Base-by-base conservation (phyloP, 2,797 vertebrate species). In the Crenuchus spilurus region DNA sequence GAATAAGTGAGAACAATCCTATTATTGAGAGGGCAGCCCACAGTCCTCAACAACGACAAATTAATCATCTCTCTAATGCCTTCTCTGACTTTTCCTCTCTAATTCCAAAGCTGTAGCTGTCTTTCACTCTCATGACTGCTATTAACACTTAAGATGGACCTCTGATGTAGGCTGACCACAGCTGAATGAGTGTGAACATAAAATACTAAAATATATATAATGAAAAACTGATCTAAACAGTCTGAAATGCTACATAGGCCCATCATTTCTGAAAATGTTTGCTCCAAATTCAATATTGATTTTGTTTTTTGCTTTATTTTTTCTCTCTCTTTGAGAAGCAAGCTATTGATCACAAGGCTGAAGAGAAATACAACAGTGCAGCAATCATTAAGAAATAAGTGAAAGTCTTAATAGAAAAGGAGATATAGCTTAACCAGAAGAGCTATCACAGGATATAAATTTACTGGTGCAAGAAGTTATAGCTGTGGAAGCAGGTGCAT, bases 41-140 rank as follows among this genome's bases (percentile, higher is more conserved):
- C 66, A 73, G 72, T 80, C 82, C 74, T 77, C 58, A 4, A 14
- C 76, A 83, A 81, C 61, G 63, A 86, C 86, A 88, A 87, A 91
- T 91, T 83, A 88, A 90, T 91, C 86, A 89, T 88, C 75, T 79
- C 81, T 80, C 84, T 84, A 84, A 88, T 84, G 80, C 80, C 75
- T 83, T 20, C 70, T 68, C 75, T 60, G 74, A 74, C 76, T 80
- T 78, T 70, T 65, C 41, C 22, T 6, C 6, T 71, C 75, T 83
- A 81, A 87, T 85, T 82, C 60, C 24, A 74, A 76, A 85, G 86
- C 84, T 75, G 79, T 77, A 80, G 77, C 76, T 70, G 76, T 81
- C 63, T 67, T 77, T 76, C 52, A 52, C 26, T 41, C 31, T 35
- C 61, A 60, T 62, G 69, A 16, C 75, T 42, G 68, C 77, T 82